Percentiles rank a stretch among this genome's conserved stretches.
phyloP scores from a whole-genome alignment of 2,888 invertebrate genomes.

The Phasia obesa region DNA sequence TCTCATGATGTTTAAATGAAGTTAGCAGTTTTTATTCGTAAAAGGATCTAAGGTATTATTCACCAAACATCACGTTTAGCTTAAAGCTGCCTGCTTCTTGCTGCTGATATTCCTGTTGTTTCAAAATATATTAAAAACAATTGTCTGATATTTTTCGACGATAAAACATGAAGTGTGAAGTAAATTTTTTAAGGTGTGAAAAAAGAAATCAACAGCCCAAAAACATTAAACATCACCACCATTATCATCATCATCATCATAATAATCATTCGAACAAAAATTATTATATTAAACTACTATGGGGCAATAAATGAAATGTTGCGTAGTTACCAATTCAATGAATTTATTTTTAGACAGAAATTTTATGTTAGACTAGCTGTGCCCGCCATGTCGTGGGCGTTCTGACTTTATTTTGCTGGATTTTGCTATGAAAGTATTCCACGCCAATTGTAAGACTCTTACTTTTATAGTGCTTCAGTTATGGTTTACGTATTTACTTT shows the following conservation, averaged over 20 bases:
- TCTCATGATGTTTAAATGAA: constrained; percentile 39
- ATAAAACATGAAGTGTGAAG: constrained; percentile 69
- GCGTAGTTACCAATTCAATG: too few species aligned
- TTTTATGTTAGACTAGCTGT: too few species aligned
- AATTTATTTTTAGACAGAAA: too few species aligned
- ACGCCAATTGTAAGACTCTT: too few species aligned
- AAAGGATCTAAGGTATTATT: constrained; percentile 53
- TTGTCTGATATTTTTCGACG: constrained; percentile 62
- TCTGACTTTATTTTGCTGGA: too few species aligned
- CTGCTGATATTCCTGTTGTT: constrained; percentile 12
- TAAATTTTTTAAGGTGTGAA: constrained; percentile 66
- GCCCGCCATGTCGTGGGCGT: too few species aligned
- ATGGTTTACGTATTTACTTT: too few species aligned
- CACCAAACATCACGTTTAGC: constrained; percentile 66
- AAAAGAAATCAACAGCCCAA: constrained; percentile 65
- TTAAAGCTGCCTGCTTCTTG: constrained; percentile 48
- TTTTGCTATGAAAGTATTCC: too few species aligned
- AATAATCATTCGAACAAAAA: constrained; percentile 34
- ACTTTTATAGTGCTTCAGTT: too few species aligned
- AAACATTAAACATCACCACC: constrained; percentile 56
- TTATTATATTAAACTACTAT: constrained; percentile 1
- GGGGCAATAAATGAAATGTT: background rate
- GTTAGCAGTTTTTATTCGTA: constrained; percentile 10
- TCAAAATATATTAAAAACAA: constrained; percentile 64
- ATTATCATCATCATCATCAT: constrained; percentile 55